Evolutionary conservation across 2,797 vertebrate genomes (phyloP), one percentile per base, ranked within the genome.

Genomic region (Scyliorhinus canicula): DNA sequence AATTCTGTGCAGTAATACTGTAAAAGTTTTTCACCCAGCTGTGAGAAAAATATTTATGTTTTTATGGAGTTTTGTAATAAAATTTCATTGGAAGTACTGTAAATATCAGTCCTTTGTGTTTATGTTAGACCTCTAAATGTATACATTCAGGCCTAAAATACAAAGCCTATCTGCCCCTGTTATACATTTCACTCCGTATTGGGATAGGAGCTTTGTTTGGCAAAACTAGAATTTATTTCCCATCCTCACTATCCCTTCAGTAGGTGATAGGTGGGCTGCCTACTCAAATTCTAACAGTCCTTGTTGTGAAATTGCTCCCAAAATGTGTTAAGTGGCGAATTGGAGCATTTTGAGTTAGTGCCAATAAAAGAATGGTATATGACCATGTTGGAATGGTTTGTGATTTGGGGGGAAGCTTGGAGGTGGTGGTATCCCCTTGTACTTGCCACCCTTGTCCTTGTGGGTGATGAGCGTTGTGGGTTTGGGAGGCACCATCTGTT

Each of bases 1-100:
- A 60, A 50, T 55, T 93, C 74, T 67, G 60, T 94, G 90, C 85
- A 65, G 67, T 88, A 82, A 93, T 77, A 11, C 79, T 95, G 60
- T 8, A 65, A 93, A 82, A n/a, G 79, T 95, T 79, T 65, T 88
- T 93, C 95, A 94, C 93, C 67, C 93, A 94, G 93, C 47, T 94
- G 93, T 94, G 93, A 94, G 91, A 94, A 94, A 95, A 96, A 95
- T 96, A 97, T 97, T 96, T 97, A 97, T 97, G 95, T 96, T 96
- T 96, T 94, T 95, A 96, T 95, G 96, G 95, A 96, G 95, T 96
- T 96, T 96, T 96, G 96, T 96, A 97, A 96, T 96, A 96, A 95
- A 96, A 95, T 96, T 96, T 96, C 95, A 95, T 95, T 95, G 84
- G 74, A 96, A 96, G 85, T 69, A 40, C 60, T 28, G 65, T 55